phyloP scores from a whole-genome alignment of 2,888 invertebrate species.

The Agrotis ipsilon region DNA sequence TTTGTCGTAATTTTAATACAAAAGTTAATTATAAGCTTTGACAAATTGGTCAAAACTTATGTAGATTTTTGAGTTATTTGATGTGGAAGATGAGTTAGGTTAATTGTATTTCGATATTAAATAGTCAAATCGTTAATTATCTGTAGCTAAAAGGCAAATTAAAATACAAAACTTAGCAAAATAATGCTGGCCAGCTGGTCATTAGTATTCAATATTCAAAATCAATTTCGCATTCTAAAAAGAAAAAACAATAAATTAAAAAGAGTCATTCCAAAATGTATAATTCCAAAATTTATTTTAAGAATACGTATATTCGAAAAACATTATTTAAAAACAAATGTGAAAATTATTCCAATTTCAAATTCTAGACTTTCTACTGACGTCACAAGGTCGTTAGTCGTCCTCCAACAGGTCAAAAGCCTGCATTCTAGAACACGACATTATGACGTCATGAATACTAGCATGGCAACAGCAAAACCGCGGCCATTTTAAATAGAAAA shows the following conservation, averaged over 20 bases:
- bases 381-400: conserved; percentile 62
- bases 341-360: conserved; percentile 22
- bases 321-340: conserved; percentile 32
- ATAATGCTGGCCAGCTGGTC: not conserved
- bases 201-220: conserved; percentile 42
- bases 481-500: conserved; percentile 43
- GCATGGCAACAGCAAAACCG: conserved; percentile 44
- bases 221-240: conserved; percentile 8
- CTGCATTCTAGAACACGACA: conserved; percentile 43
- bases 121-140: conserved; percentile 44
- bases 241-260: conserved; percentile 7
- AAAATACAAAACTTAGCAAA: not conserved
- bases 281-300: not conserved
- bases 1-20: conserved; percentile 46
- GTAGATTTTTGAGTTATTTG: conserved; percentile 53
- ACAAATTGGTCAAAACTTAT: conserved; percentile 61
- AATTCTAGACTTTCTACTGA: conserved; percentile 61
- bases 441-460: conserved; percentile 45
- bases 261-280: no score
- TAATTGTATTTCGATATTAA: conserved; percentile 53
- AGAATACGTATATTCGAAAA: not conserved
- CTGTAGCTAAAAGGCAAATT: conserved; percentile 26
- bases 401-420: conserved; percentile 61
- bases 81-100: conserved; percentile 29
- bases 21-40: conserved; percentile 62